Percentiles rank a stretch among this genome's conserved stretches.
phyloP scores from a whole-genome alignment of 2,113 vertebrate species.

The Progne subis region DNA sequence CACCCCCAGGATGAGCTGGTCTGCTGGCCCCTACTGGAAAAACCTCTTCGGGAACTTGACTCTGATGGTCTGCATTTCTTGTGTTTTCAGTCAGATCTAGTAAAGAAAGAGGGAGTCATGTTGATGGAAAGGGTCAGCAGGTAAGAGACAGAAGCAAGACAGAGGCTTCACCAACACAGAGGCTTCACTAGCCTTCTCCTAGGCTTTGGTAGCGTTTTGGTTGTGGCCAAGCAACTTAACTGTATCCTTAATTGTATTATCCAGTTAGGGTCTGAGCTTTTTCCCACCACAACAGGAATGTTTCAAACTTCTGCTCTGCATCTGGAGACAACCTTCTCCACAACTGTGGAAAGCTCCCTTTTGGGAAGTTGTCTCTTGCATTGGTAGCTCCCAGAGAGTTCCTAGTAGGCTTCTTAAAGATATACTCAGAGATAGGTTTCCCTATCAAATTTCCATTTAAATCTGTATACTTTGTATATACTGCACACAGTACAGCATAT shows the following conservation, averaged over 20 bases:
- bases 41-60: background rate
- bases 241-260: background rate
- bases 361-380: background rate
- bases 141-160: background rate
- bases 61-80: background rate
- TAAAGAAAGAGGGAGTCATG: background rate
- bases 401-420: background rate
- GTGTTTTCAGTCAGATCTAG: background rate
- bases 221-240: background rate
- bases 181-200: background rate
- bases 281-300: background rate
- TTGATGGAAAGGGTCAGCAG: background rate
- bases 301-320: background rate
- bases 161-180: background rate
- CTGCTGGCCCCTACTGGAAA: background rate
- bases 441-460: background rate
- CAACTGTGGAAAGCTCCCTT: background rate
- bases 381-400: background rate
- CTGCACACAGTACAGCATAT: background rate
- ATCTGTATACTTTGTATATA: background rate
- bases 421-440: background rate
- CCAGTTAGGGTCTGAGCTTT: background rate
- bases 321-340: background rate
- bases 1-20: background rate
- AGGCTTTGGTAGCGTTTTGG: background rate